A percentile compares a stretch with the other conserved stretches of the same genome.
Evolutionary conservation across 92 coral and sea anemone species (phyloP).

Genomic region (Epizoanthus stellaris): DNA sequence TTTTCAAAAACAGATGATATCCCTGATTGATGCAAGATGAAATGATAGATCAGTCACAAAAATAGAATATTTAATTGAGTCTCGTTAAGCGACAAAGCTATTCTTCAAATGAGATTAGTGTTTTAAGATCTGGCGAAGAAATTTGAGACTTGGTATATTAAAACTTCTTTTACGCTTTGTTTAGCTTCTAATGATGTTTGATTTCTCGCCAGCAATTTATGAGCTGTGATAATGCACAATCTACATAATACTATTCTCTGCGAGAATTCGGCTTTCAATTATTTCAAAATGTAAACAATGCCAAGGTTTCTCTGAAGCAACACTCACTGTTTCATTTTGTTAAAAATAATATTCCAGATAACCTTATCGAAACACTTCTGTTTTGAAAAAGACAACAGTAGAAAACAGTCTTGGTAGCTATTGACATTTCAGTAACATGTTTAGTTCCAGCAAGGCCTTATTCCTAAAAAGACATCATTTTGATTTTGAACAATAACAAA

Average conservation of each 20-base stretch:
- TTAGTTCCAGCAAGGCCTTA: not conserved
- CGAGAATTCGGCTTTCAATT: constrained; percentile 19
- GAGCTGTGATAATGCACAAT: constrained; percentile 11
- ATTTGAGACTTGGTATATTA: constrained; percentile 28
- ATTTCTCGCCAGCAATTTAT: constrained; percentile 11
- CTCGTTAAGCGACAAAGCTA: constrained; percentile 34
- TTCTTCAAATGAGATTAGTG: constrained; percentile 46
- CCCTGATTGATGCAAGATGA: constrained; percentile 9
- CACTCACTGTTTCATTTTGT: constrained; percentile 36
- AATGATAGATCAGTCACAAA: constrained; percentile 25
- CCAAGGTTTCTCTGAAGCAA: constrained; percentile 25
- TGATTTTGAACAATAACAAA: constrained; percentile 69
- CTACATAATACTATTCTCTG: constrained; percentile 11
- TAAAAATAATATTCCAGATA: constrained; percentile 12
- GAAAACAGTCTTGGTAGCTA: not conserved
- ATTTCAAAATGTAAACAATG: constrained; percentile 81
- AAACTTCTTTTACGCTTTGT: constrained; percentile 5
- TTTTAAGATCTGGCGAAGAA: constrained; percentile 28
- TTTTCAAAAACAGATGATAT: constrained; percentile 5
- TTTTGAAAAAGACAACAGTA: constrained; percentile 1
- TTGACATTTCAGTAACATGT: not conserved
- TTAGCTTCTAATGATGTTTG: constrained; percentile 17
- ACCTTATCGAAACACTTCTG: constrained; percentile 5
- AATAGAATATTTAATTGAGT: constrained; percentile 30
- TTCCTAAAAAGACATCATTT: constrained; percentile 49